Conservation (phyloP, 2,888 invertebrate genomes). For the Anoncus sp. region DNA sequence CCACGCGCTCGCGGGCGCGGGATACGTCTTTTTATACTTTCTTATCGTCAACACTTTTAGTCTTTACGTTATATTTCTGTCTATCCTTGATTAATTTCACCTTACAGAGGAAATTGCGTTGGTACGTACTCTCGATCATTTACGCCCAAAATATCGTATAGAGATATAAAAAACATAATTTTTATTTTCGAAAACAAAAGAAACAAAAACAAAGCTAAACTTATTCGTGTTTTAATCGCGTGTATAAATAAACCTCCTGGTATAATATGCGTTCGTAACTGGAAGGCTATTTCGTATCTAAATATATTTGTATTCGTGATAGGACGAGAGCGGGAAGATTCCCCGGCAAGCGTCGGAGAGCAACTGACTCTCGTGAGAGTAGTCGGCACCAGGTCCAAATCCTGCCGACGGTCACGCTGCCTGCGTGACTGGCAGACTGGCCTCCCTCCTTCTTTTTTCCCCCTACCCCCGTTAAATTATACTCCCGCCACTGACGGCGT, state of each 20-base stretch:
- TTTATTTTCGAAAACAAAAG: background rate
- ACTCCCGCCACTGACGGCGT: slow-evolving; percentile 71
- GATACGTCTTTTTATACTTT: slow-evolving; percentile 31
- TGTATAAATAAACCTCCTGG: background rate
- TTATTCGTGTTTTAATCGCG: background rate
- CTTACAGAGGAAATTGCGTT: slow-evolving; percentile 20
- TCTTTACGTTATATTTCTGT: background rate
- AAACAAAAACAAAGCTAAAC: background rate
- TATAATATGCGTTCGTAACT: background rate
- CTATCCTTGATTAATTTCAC: background rate
- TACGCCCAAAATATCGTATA: slow-evolving; percentile 25
- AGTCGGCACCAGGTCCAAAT: slow-evolving; percentile 69
- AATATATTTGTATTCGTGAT: background rate
- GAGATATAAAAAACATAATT: slow-evolving; percentile 39
- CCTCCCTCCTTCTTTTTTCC: slow-evolving; percentile 63
- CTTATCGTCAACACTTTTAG: slow-evolving; percentile 1
- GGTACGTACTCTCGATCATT: slow-evolving; percentile 45
- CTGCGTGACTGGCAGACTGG: slow-evolving; percentile 76
- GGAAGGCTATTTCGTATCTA: background rate
- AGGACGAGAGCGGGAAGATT: slow-evolving; percentile 57
- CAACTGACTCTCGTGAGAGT: slow-evolving; percentile 72
- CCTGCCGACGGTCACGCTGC: slow-evolving; percentile 76
- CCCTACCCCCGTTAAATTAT: slow-evolving; percentile 72
- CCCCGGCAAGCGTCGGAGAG: slow-evolving; percentile 69
- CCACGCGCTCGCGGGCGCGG: slow-evolving; percentile 53